phyloP scores from a whole-genome alignment of 2,888 invertebrate species.

The Agrotis puta region DNA sequence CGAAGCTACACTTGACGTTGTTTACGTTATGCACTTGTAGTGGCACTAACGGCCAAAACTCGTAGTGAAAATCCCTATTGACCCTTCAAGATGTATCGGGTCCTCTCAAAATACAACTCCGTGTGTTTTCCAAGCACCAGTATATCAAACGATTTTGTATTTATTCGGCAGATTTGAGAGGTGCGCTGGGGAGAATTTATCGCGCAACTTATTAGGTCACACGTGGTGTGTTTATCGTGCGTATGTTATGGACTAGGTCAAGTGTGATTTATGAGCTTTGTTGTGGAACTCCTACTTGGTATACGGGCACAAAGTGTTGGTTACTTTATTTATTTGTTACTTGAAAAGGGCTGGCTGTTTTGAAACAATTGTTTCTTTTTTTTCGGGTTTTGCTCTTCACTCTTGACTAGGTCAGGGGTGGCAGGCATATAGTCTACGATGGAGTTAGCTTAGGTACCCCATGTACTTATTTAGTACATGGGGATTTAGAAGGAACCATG shows the following conservation, averaged over 20 bases:
- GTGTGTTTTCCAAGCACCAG: slow-evolving; percentile 16
- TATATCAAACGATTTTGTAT: slow-evolving; percentile 61
- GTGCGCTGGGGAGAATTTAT: slow-evolving; percentile 63
- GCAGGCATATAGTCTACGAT: no score
- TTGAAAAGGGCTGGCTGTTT: neutral
- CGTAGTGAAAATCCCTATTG: no score
- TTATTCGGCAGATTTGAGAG: slow-evolving; percentile 69
- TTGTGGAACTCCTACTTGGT: slow-evolving; percentile 25
- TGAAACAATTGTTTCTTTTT: neutral
- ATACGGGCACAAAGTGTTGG: slow-evolving; percentile 12
- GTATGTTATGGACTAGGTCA: slow-evolving; percentile 36
- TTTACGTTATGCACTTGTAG: no score
- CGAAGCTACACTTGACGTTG: no score
- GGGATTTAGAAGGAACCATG: no score
- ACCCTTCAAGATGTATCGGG: no score
- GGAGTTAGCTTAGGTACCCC: no score
- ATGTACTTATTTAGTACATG: no score
- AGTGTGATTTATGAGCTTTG: slow-evolving; percentile 52
- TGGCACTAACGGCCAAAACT: no score
- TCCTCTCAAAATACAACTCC: neutral
- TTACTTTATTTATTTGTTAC: slow-evolving; percentile 20
- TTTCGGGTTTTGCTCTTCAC: no score
- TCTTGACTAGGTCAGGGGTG: no score
- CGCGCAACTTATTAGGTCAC: slow-evolving; percentile 65
- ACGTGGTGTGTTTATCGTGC: slow-evolving; percentile 55